Evolutionary conservation across 2,888 invertebrate genomes (phyloP).

Genomic region (Ametastegia equiseti): DNA sequence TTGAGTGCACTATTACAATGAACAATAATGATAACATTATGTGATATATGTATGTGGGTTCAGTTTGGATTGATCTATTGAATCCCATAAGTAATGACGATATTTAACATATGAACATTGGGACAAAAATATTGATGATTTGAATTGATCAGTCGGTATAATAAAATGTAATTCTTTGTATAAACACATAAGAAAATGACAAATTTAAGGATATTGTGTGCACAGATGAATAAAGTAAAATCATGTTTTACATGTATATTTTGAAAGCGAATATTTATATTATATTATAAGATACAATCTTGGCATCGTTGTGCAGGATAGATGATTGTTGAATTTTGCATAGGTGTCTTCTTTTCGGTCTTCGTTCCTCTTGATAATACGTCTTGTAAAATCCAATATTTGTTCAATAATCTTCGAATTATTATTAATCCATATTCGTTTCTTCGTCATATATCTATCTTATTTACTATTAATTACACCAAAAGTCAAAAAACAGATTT

Average conservation of each 20-base stretch:
- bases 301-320: slow-evolving; percentile 66
- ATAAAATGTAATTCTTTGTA: slow-evolving; percentile 14
- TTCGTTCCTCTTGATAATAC: slow-evolving; percentile 49
- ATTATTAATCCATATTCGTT: slow-evolving; percentile 45
- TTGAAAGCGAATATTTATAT: slow-evolving; percentile 71
- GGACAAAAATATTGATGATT: slow-evolving; percentile 16
- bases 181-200: slow-evolving; percentile 28
- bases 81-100: slow-evolving; percentile 4
- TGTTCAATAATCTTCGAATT: slow-evolving; percentile 48
- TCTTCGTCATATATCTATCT: slow-evolving; percentile 38
- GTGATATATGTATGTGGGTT: background rate
- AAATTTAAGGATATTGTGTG: slow-evolving; percentile 69
- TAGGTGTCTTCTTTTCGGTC: slow-evolving; percentile 60
- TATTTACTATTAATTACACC: slow-evolving; percentile 44
- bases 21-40: slow-evolving; percentile 31
- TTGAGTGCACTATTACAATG: slow-evolving; percentile 16
- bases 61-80: background rate
- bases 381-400: slow-evolving; percentile 7
- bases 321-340: slow-evolving; percentile 60
- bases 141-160: slow-evolving; percentile 10
- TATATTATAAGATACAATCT: slow-evolving; percentile 70
- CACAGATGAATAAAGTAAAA: slow-evolving; percentile 73
- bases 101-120: slow-evolving; percentile 16
- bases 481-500: slow-evolving; percentile 35
- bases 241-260: slow-evolving; percentile 70